Conservation (phyloP, 2,797 vertebrate genomes). For the Enteromius thamalakanensis region DNA sequence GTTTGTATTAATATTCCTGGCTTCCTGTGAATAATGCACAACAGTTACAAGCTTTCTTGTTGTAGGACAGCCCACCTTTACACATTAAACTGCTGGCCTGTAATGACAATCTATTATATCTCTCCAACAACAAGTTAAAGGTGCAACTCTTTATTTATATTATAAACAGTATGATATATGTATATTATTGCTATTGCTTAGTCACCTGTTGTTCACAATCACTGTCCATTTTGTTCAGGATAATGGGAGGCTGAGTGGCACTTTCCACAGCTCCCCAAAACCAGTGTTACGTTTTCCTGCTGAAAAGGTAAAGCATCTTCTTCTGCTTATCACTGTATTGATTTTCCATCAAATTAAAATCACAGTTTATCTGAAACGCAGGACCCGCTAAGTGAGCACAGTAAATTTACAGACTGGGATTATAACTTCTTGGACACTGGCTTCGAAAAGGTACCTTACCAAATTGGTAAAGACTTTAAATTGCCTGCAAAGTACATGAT, state of each 20-base stretch:
- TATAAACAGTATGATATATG: neutral
- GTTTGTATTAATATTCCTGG: neutral
- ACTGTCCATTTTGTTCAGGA: neutral
- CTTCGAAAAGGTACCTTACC: slow-evolving; percentile 13
- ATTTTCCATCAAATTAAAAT: slow-evolving; percentile 3
- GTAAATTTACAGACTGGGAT: slow-evolving; percentile 6
- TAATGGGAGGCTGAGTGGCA: neutral
- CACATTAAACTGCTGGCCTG: slow-evolving; percentile 46
- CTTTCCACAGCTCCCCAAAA: slow-evolving; percentile 34
- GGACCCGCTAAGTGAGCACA: slow-evolving; percentile 35
- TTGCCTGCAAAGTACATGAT: neutral
- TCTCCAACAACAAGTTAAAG: slow-evolving; percentile 2
- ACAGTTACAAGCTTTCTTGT: slow-evolving; percentile 3
- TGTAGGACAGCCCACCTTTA: slow-evolving; percentile 37
- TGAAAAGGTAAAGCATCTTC: slow-evolving; percentile 17
- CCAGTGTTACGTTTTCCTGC: slow-evolving; percentile 19
- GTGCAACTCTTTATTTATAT: slow-evolving; percentile 2
- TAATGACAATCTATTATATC: slow-evolving; percentile 40
- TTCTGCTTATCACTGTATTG: neutral
- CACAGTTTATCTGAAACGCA: neutral
- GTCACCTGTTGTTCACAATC: neutral
- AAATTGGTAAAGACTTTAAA: neutral
- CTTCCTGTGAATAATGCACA: neutral
- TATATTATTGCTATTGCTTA: neutral
- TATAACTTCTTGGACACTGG: neutral